A percentile compares a stretch with the other conserved stretches of the same genome.
phyloP scores from a whole-genome alignment of 2,797 vertebrate genomes.

The Megaceryle alcyon region DNA sequence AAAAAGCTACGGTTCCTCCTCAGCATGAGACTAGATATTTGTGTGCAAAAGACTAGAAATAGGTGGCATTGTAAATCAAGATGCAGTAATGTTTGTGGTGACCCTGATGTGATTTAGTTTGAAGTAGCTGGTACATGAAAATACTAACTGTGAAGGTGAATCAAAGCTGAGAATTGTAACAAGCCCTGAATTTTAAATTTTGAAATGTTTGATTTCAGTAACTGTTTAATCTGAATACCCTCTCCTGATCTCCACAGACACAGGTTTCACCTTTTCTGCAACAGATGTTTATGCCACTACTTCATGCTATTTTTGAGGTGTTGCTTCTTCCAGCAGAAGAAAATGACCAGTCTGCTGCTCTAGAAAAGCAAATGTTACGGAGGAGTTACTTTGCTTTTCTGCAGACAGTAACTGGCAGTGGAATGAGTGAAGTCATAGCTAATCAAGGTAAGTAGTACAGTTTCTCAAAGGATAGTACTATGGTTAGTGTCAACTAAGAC shows the following conservation, averaged over 20 bases:
- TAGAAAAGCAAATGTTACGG: conserved; percentile 96
- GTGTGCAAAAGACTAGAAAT: background rate
- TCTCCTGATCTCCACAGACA: conserved; percentile 76
- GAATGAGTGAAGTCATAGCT: conserved; percentile 96
- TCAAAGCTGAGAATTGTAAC: background rate
- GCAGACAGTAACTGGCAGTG: conserved; percentile 91
- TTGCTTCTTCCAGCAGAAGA: conserved; percentile 93
- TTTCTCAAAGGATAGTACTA: background rate
- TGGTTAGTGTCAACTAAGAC: background rate
- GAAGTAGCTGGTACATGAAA: background rate
- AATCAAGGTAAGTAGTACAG: conserved; percentile 86
- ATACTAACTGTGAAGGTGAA: background rate
- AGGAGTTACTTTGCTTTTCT: conserved; percentile 97
- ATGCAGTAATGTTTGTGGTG: background rate
- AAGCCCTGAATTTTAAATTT: background rate
- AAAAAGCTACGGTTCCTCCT: background rate
- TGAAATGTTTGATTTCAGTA: background rate
- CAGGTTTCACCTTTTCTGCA: conserved; percentile 97
- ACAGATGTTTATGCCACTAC: conserved; percentile 97
- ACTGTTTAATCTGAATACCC: background rate
- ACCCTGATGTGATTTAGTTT: background rate
- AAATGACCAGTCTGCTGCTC: conserved; percentile 94
- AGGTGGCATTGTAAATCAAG: background rate
- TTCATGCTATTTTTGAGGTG: conserved; percentile 94
- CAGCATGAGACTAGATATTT: background rate